Percentiles rank a stretch among this genome's conserved stretches.
Evolutionary conservation across 2,797 vertebrate genomes (phyloP).

Genomic region (Pantherophis alleghaniensis): DNA sequence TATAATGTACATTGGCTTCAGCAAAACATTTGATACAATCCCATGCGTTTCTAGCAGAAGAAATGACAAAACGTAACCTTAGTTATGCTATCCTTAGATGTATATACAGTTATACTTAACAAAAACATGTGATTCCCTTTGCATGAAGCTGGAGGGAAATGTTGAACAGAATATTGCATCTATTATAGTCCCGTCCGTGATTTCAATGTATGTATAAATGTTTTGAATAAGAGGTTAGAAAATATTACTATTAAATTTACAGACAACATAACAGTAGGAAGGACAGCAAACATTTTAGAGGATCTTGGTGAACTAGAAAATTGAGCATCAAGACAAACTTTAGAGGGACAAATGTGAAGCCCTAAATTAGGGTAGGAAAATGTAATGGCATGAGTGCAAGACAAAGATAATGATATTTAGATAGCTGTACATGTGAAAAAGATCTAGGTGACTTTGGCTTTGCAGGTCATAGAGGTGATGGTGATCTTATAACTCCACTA

Average conservation of each 20-base stretch:
- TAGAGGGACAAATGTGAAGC: background rate
- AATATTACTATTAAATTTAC: background rate
- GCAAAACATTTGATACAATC: background rate
- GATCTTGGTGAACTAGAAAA: background rate
- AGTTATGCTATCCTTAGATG: background rate
- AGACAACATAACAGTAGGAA: background rate
- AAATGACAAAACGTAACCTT: background rate
- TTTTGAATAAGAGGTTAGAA: background rate
- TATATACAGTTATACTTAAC: background rate
- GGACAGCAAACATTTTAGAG: background rate
- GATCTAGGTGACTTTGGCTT: background rate
- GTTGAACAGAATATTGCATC: background rate
- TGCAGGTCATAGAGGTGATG: background rate
- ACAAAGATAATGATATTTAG: background rate
- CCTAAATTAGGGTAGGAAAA: background rate
- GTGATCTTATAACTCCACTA: background rate
- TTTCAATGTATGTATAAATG: background rate
- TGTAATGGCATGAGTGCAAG: background rate
- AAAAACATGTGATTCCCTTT: background rate
- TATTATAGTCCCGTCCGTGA: background rate
- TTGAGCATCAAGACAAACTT: background rate
- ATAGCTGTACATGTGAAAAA: background rate
- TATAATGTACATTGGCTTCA: background rate
- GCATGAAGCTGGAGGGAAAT: background rate
- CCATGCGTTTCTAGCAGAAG: background rate